Conservation (phyloP, 2,797 vertebrate genomes). For the Megaceryle alcyon region DNA sequence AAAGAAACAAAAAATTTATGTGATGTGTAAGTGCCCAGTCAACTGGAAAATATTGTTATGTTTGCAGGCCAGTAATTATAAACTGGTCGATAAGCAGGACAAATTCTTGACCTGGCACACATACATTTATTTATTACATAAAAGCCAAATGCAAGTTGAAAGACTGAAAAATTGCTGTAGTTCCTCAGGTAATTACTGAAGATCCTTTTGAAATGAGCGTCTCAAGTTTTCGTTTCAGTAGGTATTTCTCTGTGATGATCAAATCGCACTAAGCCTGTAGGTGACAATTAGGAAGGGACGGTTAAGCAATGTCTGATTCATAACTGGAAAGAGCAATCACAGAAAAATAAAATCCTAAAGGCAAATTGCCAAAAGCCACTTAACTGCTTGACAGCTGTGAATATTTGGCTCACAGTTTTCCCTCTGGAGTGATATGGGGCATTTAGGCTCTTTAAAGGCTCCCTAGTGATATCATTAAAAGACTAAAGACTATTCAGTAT, state of each 20-base stretch:
- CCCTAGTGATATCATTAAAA: background rate
- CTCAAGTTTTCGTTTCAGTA: background rate
- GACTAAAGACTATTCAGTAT: background rate
- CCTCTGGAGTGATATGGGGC: background rate
- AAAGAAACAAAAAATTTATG: background rate
- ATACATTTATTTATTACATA: background rate
- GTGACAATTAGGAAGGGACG: background rate
- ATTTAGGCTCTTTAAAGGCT: background rate
- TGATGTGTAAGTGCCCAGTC: background rate
- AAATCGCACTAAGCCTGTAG: background rate
- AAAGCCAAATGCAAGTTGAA: background rate
- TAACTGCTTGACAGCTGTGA: background rate
- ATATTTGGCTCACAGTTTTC: background rate
- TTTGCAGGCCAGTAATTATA: background rate
- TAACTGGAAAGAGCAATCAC: background rate
- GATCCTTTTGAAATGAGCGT: background rate
- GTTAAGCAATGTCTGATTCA: background rate
- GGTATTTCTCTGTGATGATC: background rate
- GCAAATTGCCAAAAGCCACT: background rate
- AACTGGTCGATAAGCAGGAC: background rate
- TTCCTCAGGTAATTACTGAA: background rate
- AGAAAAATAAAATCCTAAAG: background rate
- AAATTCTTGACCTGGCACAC: background rate
- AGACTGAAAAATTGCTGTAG: background rate
- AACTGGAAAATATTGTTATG: background rate